phyloP scores from a whole-genome alignment of 2,888 invertebrate species.

The Drosophila conformis region DNA sequence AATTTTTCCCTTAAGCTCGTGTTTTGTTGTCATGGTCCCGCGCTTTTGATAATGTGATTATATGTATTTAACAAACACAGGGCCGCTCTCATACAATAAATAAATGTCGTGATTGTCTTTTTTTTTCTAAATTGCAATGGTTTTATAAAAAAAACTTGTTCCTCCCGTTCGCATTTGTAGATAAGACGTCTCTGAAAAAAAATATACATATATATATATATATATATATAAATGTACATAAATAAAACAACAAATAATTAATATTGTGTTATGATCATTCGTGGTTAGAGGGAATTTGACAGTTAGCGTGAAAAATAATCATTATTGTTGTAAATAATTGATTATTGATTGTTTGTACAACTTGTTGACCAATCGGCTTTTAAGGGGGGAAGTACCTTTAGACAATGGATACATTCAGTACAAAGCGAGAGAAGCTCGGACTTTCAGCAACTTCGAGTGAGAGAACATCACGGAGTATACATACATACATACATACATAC shows the following conservation, averaged over 20 bases:
- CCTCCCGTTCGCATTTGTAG: not conserved
- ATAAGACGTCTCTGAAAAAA: not conserved
- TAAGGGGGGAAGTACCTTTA: not conserved
- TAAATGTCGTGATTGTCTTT: not conserved
- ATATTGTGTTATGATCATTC: not conserved
- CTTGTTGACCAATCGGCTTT: constrained; percentile 3
- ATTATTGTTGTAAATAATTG: not conserved
- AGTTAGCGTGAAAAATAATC: not conserved
- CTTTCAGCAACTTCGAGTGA: not conserved
- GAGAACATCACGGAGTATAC: not conserved
- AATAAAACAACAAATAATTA: not conserved
- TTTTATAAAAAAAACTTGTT: not conserved
- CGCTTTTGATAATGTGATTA: not conserved
- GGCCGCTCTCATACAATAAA: not conserved
- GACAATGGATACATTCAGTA: not conserved
- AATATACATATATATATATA: not conserved
- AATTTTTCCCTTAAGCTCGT: not conserved
- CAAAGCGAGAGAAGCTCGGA: not conserved
- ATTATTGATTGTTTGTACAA: constrained; percentile 1
- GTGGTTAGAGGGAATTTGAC: not conserved
- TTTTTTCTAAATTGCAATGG: not conserved
- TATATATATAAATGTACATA: not conserved
- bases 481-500: constrained; percentile 4
- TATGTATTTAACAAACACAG: not conserved
- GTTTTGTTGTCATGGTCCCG: constrained; percentile 3